Conservation (phyloP, 1,140 invertebrate species). For the Trachymyrmex cornetzi region DNA sequence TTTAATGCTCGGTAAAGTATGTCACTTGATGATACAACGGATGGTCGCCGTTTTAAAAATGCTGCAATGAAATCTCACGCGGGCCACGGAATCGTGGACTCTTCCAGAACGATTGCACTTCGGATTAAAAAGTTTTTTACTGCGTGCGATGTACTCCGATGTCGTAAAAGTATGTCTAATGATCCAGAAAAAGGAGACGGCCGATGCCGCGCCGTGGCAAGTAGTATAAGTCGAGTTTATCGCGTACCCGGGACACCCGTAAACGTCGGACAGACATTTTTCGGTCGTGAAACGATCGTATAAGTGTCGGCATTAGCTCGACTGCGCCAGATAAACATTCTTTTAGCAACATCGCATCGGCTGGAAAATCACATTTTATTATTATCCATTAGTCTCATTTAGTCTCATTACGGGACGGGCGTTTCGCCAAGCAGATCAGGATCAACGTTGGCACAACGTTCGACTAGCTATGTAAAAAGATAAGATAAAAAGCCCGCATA, state of each 20-base stretch:
- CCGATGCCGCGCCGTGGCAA: slow-evolving; percentile 29
- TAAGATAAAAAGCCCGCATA: slow-evolving; percentile 4
- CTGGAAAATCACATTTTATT: slow-evolving; percentile 68
- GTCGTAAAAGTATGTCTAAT: slow-evolving; percentile 61
- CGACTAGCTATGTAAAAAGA: slow-evolving; percentile 37
- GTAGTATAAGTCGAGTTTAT: slow-evolving; percentile 51
- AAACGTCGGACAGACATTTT: slow-evolving; percentile 53
- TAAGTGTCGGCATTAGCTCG: slow-evolving; percentile 51
- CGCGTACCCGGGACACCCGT: slow-evolving; percentile 34
- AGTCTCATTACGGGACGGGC: slow-evolving; percentile 21
- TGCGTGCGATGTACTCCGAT: slow-evolving; percentile 36
- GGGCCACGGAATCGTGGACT: neutral
- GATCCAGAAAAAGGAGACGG: slow-evolving; percentile 44
- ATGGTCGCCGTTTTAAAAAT: slow-evolving; percentile 16
- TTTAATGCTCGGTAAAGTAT: slow-evolving; percentile 23
- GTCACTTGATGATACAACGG: slow-evolving; percentile 3
- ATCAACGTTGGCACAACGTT: slow-evolving; percentile 3
- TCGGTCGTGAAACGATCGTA: slow-evolving; percentile 62
- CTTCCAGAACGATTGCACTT: slow-evolving; percentile 19
- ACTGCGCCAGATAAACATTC: slow-evolving; percentile 56
- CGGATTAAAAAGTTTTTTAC: slow-evolving; percentile 62
- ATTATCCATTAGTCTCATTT: slow-evolving; percentile 65
- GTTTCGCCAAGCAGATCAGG: neutral
- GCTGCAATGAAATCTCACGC: slow-evolving; percentile 37
- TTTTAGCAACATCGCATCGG: slow-evolving; percentile 26